Base-by-base conservation (phyloP, 2,888 invertebrate genomes). In the Ochropacha duplaris region DNA sequence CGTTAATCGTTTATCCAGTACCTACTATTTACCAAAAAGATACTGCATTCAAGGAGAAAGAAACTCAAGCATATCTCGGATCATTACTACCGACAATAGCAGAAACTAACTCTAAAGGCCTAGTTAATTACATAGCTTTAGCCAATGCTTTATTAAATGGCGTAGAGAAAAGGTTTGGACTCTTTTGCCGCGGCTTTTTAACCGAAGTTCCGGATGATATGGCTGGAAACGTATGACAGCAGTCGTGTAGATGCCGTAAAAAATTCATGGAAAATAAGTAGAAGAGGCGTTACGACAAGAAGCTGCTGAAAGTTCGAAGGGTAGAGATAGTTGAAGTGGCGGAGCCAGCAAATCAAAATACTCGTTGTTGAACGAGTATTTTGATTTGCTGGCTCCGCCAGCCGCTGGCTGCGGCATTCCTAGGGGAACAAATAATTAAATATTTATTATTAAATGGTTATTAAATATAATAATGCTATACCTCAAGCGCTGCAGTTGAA, bases 371-470 rank as follows among this genome's bases (percentile, higher is more conserved):
- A n/a, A 57, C 22, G 59, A 51, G 54, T 52, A 52, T 54, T 4
- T 8, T 8, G 31, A 31, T 9, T 31, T 31, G 4, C 8, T 31
- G 61, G 70, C 66, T 69, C 69, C 58, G 68, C 69, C 55, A 68
- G 68, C 58, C n/a, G n/a, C n/a, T n/a, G n/a, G 66, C 69, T 70
- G 70, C 66, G 57, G 69, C 68, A 66, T 69, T 69, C 68, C 61
- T 68, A 60, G 68, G 66, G 59, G 66, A 66, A 66, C 66, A 69
- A 61, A 66, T 66, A 61, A 60, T 69, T 54, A 62, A 62, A 61
- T 65, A 67, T 62, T 57, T 64, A 50, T 64, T 64, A 26, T n/a
- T n/a, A n/a, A n/a, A n/a, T n/a, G n/a, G n/a, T n/a, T n/a, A 59
- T 56, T 54, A 36, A 36, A 36, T 36, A 36, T 14, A 36, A 36